Conservation (phyloP, 2,888 invertebrate species). For the Argyra leucocephala region DNA sequence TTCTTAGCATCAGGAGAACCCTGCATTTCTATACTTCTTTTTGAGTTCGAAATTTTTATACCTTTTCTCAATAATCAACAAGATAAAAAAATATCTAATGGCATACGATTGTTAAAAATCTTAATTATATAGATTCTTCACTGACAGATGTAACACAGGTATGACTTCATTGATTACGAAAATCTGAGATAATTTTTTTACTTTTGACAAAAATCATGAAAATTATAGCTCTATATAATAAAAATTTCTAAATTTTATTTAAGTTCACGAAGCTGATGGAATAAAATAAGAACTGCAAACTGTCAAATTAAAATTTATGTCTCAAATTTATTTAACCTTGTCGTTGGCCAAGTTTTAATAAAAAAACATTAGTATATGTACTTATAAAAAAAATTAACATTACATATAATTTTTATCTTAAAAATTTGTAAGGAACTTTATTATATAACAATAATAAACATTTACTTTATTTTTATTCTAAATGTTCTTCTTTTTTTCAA, state of each 20-base stretch:
- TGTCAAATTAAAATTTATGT: background rate
- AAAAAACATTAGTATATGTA: too few relatives aligned
- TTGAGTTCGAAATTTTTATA: constrained; percentile 7
- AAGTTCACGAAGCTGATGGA: background rate
- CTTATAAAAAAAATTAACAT: too few relatives aligned
- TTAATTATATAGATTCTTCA: background rate
- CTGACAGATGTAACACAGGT: background rate
- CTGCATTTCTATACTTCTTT: constrained; percentile 30
- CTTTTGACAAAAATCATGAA: background rate
- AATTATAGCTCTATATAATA: background rate
- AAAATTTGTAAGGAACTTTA: too few relatives aligned
- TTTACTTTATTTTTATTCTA: too few relatives aligned
- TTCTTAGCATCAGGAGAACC: constrained; percentile 41
- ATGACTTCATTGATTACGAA: constrained; percentile 3
- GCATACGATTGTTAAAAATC: background rate
- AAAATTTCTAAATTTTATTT: background rate
- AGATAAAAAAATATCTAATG: background rate
- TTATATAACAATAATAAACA: too few relatives aligned
- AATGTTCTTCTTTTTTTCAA: too few relatives aligned
- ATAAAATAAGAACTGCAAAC: background rate
- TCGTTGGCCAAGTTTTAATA: too few relatives aligned
- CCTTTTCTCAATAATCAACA: background rate
- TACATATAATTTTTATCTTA: too few relatives aligned
- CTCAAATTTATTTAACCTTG: background rate
- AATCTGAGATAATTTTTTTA: background rate